Percentiles rank a stretch among this genome's conserved stretches.
Conservation (phyloP, 2,797 vertebrate genomes). For the Craterocephalus amniculus region DNA sequence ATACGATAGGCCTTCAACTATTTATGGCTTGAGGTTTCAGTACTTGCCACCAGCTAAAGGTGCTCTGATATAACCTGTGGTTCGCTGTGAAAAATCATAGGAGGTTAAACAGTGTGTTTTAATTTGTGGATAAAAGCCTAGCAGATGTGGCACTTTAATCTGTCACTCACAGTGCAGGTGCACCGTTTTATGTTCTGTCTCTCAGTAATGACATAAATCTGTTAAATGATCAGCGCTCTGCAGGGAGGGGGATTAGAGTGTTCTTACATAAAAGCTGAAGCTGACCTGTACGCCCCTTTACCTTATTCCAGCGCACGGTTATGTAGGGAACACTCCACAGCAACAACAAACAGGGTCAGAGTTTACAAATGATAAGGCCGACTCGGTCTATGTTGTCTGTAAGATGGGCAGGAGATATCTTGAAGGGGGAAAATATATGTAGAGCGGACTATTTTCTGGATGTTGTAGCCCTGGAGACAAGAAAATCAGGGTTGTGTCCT, state of each 20-base stretch:
- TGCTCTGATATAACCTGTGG: background rate
- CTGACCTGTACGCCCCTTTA: conserved; percentile 35
- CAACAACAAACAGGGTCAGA: conserved; percentile 55
- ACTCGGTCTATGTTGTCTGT: conserved; percentile 1
- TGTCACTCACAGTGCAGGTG: conserved; percentile 37
- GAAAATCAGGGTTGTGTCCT: background rate
- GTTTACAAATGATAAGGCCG: conserved; percentile 58
- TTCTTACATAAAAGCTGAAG: conserved; percentile 43
- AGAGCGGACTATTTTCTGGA: conserved; percentile 2
- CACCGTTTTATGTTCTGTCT: conserved; percentile 2
- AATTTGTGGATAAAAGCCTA: conserved; percentile 11
- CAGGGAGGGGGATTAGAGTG: conserved; percentile 28
- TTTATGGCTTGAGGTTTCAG: background rate
- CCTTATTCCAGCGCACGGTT: conserved; percentile 26
- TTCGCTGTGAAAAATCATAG: background rate
- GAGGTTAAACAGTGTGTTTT: background rate
- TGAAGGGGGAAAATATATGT: background rate
- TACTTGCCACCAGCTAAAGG: background rate
- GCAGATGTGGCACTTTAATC: conserved; percentile 4
- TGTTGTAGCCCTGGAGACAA: conserved; percentile 12
- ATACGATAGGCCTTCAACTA: background rate
- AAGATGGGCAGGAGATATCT: conserved; percentile 1
- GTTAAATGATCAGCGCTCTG: conserved; percentile 41
- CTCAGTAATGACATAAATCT: conserved; percentile 33
- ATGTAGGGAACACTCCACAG: conserved; percentile 41